These are phyloP conservation scores for Diplodus puntazzo DNA, from an alignment of 2,797 vertebrate species.

Conservation along the genomic window DNA sequence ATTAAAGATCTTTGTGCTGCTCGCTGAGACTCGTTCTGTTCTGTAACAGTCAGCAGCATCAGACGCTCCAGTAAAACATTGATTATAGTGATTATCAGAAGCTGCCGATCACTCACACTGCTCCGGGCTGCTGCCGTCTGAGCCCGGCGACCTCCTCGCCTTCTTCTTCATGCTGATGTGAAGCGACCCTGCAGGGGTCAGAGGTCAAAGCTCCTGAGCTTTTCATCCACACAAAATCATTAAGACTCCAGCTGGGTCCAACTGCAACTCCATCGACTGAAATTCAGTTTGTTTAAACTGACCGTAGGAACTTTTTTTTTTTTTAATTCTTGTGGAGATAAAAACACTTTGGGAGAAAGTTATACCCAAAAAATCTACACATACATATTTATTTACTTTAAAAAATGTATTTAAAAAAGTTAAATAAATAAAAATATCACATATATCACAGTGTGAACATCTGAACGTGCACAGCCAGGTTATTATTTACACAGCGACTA, in stretches of 20 bases:
- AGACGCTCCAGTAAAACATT: not conserved
- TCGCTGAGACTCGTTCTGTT: not conserved
- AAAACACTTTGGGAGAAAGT: not conserved
- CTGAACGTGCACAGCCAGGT: no score
- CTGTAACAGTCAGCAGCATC: not conserved
- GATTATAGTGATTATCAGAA: not conserved
- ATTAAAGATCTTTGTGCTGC: not conserved
- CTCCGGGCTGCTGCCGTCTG: not conserved
- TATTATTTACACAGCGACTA: no score
- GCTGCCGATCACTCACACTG: slow-evolving; percentile 54
- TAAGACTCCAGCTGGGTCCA: not conserved
- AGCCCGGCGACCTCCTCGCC: not conserved
- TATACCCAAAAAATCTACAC: no score
- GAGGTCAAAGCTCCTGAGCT: not conserved
- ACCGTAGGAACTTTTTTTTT: not conserved
- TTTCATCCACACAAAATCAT: not conserved
- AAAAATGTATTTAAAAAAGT: no score
- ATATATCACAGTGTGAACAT: no score
- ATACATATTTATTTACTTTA: no score
- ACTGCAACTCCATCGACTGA: not conserved
- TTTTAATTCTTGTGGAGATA: not conserved
- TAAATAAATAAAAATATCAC: no score
- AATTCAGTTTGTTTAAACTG: not conserved
- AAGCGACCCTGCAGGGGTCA: slow-evolving; percentile 28
- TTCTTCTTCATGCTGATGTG: slow-evolving; percentile 56